A percentile compares a stretch with the other conserved stretches of the same genome.
Evolutionary conservation across 2,797 vertebrate genomes (phyloP).

Genomic region (Coluber constrictor): DNA sequence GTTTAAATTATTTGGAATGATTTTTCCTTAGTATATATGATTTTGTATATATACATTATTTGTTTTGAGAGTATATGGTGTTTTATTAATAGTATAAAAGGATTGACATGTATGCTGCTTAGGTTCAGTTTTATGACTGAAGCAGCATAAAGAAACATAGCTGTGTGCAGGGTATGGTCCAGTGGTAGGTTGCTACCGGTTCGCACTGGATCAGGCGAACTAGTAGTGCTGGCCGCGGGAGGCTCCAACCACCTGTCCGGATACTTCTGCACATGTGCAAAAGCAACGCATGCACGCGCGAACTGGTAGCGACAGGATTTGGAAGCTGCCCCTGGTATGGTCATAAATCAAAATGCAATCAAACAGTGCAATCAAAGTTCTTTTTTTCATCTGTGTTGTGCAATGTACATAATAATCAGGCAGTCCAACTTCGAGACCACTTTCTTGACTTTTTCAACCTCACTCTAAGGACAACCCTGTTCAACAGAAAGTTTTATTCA

Average conservation of each 20-base stretch:
- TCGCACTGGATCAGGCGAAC: too few species aligned
- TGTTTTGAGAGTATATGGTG: background rate
- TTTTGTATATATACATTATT: too few species aligned
- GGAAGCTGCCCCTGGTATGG: background rate
- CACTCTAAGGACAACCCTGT: background rate
- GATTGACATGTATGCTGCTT: background rate
- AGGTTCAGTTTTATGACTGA: background rate
- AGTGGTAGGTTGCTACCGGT: too few species aligned
- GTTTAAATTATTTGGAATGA: background rate
- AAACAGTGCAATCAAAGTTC: background rate
- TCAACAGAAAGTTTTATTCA: background rate
- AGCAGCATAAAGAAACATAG: background rate
- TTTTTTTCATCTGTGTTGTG: background rate
- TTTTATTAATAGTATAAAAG: background rate
- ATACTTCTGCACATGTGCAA: too few species aligned
- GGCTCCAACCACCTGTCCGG: too few species aligned
- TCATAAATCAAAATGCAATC: background rate
- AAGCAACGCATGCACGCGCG: too few species aligned
- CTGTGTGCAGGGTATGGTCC: background rate
- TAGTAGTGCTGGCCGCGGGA: too few species aligned
- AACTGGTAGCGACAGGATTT: too few species aligned
- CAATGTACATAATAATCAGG: background rate
- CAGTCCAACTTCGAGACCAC: background rate
- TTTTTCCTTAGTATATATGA: background rate
- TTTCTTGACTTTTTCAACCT: background rate